Evolutionary conservation across 2,113 vertebrate species (phyloP).

Genomic region (Myotis brandtii): DNA sequence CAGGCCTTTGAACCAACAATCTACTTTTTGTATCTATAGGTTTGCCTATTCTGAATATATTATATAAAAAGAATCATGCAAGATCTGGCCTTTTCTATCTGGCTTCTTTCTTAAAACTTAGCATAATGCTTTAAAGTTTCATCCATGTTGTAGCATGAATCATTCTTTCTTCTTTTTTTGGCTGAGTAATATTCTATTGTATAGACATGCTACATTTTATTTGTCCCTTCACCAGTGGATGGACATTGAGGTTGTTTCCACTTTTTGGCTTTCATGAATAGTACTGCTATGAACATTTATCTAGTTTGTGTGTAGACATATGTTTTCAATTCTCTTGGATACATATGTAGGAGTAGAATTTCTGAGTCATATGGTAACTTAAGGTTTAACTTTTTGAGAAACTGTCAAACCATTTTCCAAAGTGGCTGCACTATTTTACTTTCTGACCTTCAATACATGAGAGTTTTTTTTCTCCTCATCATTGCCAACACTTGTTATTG

Average conservation of each 20-base stretch:
- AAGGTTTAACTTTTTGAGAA: slow-evolving; percentile 20
- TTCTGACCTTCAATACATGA: background rate
- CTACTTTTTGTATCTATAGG: background rate
- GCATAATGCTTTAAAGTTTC: background rate
- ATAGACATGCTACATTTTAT: background rate
- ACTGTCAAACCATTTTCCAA: slow-evolving; percentile 18
- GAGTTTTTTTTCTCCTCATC: background rate
- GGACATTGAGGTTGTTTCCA: background rate
- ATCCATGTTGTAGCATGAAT: background rate
- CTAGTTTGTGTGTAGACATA: background rate
- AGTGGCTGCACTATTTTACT: slow-evolving; percentile 8
- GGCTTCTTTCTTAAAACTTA: background rate
- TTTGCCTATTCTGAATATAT: background rate
- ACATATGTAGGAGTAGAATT: background rate
- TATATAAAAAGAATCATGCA: background rate
- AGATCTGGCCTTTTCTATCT: background rate
- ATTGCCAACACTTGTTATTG: background rate
- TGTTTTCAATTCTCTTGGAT: slow-evolving; percentile 20
- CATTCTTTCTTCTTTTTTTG: background rate
- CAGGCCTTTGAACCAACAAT: background rate
- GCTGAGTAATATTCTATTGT: background rate
- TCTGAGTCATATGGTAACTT: background rate
- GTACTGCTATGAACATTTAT: background rate
- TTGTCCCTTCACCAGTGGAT: background rate
- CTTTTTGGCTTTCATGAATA: slow-evolving; percentile 4